A percentile compares a stretch with the other conserved stretches of the same genome.
These are phyloP conservation scores for Crambe crambe DNA, from an alignment of 37 sponge, comb jelly and placozoan species.

Conservation along the genomic window DNA sequence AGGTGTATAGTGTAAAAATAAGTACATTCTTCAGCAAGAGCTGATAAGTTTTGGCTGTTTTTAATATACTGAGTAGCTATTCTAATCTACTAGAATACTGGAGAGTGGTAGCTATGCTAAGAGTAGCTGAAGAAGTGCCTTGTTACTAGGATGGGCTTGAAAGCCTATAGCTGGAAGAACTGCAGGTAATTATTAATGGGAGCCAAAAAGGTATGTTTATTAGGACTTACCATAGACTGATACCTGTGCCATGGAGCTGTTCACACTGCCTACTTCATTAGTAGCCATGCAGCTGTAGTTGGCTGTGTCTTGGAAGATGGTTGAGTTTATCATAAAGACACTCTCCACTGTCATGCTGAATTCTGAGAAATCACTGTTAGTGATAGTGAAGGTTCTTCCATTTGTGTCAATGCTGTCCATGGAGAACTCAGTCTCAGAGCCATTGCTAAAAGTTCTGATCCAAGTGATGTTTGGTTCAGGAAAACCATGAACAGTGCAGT, in stretches of 20 bases:
- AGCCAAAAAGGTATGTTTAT: no score
- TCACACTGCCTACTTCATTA: conserved; percentile 9
- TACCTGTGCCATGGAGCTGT: background rate
- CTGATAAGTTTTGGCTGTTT: no score
- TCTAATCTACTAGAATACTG: no score
- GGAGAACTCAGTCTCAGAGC: conserved; percentile 14
- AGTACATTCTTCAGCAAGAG: no score
- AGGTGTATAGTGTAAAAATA: no score
- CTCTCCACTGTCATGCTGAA: conserved; percentile 31
- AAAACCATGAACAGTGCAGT: conserved; percentile 37
- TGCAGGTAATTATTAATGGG: no score
- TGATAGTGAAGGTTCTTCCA: background rate
- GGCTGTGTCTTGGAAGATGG: conserved; percentile 33
- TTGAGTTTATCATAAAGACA: conserved; percentile 22
- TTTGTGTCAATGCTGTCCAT: background rate
- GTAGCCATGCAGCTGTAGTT: conserved; percentile 38
- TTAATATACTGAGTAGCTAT: no score
- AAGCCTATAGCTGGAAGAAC: no score
- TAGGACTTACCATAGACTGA: conserved; percentile 34
- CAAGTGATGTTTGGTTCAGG: conserved; percentile 46
- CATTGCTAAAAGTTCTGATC: conserved; percentile 24
- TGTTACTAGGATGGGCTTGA: no score
- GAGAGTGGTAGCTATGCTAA: no score
- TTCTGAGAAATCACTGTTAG: no score
- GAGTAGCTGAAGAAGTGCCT: no score